Evolutionary conservation across 2,113 vertebrate genomes (phyloP), one percentile per base, ranked within the genome.

Genomic region (Tympanuchus pallidicinctus): DNA sequence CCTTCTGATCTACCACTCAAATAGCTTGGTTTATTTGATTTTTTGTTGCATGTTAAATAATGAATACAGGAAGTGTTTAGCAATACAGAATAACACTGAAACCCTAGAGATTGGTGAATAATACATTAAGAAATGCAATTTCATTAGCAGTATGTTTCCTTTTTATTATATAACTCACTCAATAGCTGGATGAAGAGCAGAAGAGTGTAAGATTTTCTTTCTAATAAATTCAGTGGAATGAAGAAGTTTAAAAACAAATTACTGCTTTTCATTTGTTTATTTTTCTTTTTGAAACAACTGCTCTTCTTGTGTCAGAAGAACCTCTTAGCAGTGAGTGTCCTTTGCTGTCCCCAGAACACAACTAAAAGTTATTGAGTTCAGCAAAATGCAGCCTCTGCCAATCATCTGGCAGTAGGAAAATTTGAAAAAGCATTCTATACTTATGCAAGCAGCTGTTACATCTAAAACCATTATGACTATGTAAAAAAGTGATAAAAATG

Each of bases 81-180:
- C 74, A 90, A 89, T 76, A 93, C 56, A 94, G 91, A 95, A 86
- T 88, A 90, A 43, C 76, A 74, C 22, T 40, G 48, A 91, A 95
- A 72, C 75, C 70, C 76, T 91, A 76, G 69, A 92, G 83, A 83
- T 30, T 34, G 30, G 81, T 95, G 90, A 97, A 95, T 95, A 94
- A 96, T 92, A 69, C 59, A 95, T 96, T 82, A 94, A 89, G 94
- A 91, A 71, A 66, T 85, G 54, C 89, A 94, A 93, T 96, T 95
- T 92, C 69, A 80, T 93, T 94, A 82, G 73, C 47, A 48, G 34
- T 57, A 64, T 61, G 61, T 71, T 86, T 93, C 7, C 34, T 79
- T 90, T 82, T 93, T 78, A 64, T 89, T 88, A 79, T 54, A 67
- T 74, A 81, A 91, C 59, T 71, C 48, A 4, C 59, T 95, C 22